Evolutionary conservation across 2,888 invertebrate species (phyloP).

Genomic region (Chymomyza fuscimana): DNA sequence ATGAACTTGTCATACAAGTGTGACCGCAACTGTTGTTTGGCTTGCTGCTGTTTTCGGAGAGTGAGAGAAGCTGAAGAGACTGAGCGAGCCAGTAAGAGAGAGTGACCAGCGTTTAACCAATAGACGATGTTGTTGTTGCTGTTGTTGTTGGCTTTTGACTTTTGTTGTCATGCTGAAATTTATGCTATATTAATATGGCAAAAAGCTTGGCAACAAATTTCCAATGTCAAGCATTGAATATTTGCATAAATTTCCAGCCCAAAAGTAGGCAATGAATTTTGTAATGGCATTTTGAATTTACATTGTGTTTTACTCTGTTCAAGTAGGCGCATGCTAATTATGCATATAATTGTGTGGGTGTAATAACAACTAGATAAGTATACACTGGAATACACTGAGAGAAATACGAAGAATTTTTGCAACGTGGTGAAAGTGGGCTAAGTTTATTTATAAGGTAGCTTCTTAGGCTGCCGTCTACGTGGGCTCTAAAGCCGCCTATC

Average conservation of each 20-base stretch:
- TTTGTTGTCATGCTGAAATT: slow-evolving; percentile 27
- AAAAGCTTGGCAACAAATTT: slow-evolving; percentile 27
- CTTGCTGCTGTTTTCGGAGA: slow-evolving; percentile 10
- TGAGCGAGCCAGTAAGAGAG: not conserved
- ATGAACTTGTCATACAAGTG: slow-evolving; percentile 52
- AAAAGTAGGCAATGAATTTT: not conserved
- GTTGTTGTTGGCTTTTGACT: slow-evolving; percentile 10
- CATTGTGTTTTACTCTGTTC: not conserved
- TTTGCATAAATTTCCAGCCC: not conserved
- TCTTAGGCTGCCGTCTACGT: no score
- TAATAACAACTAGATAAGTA: not conserved
- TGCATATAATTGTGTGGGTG: not conserved
- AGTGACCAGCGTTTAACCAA: not conserved
- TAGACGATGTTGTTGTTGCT: slow-evolving; percentile 11
- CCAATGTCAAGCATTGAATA: not conserved
- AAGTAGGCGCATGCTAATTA: not conserved
- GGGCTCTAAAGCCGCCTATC: no score
- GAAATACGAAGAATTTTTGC: not conserved
- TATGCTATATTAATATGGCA: slow-evolving; percentile 15
- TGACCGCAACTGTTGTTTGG: slow-evolving; percentile 28
- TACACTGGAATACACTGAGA: not conserved
- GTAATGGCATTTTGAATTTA: not conserved
- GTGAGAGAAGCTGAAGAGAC: not conserved
- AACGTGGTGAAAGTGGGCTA: no score
- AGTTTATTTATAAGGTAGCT: no score